Conservation (phyloP, 2,888 invertebrate genomes). For the Eupelmus urozonus region DNA sequence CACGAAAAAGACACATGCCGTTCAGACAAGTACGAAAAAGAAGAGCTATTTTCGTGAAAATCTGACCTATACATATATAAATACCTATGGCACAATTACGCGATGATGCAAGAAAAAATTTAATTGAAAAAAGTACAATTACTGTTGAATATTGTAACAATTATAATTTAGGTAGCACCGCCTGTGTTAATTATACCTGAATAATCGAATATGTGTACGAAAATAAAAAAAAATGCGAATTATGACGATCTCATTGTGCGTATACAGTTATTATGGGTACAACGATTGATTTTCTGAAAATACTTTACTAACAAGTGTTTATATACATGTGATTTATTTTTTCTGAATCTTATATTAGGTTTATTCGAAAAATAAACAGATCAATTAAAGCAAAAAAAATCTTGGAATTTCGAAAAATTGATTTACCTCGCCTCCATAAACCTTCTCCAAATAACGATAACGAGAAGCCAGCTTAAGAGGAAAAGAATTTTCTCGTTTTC, state of each 20-base stretch:
- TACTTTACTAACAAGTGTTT: conserved; percentile 39
- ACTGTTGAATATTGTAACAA: neutral
- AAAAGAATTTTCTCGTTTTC: conserved; percentile 7
- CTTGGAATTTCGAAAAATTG: too few species aligned
- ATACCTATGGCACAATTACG: neutral
- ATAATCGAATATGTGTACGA: conserved; percentile 10
- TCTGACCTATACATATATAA: neutral
- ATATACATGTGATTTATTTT: conserved; percentile 38
- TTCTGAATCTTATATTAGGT: conserved; percentile 22
- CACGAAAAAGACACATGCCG: conserved; percentile 12
- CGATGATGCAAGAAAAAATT: conserved; percentile 19
- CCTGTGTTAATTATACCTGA: conserved; percentile 5
- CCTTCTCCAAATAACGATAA: neutral
- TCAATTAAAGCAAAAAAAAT: neutral
- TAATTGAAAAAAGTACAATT: conserved; percentile 18
- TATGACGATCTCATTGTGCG: conserved; percentile 13
- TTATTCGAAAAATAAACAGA: conserved; percentile 43
- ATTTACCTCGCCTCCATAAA: neutral
- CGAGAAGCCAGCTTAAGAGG: too few species aligned
- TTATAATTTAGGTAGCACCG: conserved; percentile 6
- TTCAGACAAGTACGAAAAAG: conserved; percentile 6
- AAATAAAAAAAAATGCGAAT: neutral
- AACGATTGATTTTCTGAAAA: conserved; percentile 20
- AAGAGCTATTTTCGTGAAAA: conserved; percentile 9
- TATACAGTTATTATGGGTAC: conserved; percentile 11